A percentile compares a stretch with the other conserved stretches of the same genome.
Evolutionary conservation across 2,113 vertebrate genomes (phyloP).

Genomic region (Illadopsis cleaveri): DNA sequence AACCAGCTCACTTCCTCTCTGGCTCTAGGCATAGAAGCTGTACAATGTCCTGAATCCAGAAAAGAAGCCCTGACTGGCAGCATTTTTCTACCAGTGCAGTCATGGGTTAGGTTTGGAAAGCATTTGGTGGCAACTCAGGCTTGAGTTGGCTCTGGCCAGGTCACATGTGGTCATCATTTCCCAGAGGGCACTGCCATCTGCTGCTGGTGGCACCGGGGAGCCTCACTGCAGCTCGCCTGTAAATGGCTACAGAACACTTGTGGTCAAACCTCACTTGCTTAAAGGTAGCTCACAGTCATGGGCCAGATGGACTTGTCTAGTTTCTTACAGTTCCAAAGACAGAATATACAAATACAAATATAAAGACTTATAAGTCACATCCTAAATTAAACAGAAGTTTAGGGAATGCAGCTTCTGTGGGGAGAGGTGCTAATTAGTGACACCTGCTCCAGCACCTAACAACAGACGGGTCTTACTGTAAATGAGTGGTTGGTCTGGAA

Average conservation of each 20-base stretch:
- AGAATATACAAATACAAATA: neutral
- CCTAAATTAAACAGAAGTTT: neutral
- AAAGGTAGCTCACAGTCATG: neutral
- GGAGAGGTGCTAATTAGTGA: conserved; percentile 25
- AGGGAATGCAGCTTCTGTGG: neutral
- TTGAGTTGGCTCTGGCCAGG: neutral
- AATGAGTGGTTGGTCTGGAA: conserved; percentile 28
- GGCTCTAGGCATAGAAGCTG: neutral
- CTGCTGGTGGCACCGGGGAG: conserved; percentile 6
- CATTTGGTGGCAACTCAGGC: neutral
- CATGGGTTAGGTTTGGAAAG: conserved; percentile 27
- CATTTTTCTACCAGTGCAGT: neutral
- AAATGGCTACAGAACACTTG: accelerated
- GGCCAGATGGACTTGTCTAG: neutral
- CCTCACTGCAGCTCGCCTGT: neutral
- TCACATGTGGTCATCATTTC: neutral
- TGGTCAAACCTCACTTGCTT: neutral
- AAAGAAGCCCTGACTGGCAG: conserved; percentile 1
- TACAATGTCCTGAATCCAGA: conserved; percentile 14
- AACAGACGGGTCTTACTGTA: conserved; percentile 43
- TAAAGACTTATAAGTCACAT: neutral
- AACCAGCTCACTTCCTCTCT: neutral
- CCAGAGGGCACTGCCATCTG: conserved; percentile 66
- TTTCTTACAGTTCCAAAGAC: neutral
- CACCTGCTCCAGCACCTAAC: conserved; percentile 38